Evolutionary conservation across 64 coral and sea anemone species (phyloP).

Genomic region (Montipora foliosa): DNA sequence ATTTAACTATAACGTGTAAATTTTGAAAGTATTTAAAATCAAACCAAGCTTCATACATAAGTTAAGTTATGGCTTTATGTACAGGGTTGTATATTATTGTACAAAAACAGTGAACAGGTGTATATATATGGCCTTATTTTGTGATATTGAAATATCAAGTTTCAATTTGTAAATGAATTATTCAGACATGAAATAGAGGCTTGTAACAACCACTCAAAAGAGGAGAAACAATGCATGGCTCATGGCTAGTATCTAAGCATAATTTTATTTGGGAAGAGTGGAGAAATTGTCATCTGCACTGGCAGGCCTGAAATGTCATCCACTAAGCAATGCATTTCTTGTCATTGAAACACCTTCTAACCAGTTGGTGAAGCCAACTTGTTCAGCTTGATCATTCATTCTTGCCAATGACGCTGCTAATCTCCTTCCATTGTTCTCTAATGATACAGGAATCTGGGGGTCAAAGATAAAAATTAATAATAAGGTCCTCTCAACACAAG

Average conservation of each 20-base stretch:
- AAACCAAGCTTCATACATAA: neutral
- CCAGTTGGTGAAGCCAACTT: slow-evolving; percentile 59
- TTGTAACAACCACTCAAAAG: neutral
- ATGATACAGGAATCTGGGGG: neutral
- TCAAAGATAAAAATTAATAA: neutral
- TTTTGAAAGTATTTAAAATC: no score
- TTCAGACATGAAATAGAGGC: neutral
- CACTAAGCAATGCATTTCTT: neutral
- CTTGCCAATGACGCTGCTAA: slow-evolving; percentile 21
- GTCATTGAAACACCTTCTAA: slow-evolving; percentile 22
- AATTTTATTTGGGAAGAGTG: neutral
- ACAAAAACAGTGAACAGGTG: neutral
- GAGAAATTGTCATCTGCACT: neutral
- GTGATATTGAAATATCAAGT: no score
- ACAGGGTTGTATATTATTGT: neutral
- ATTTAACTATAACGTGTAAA: no score
- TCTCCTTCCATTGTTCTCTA: neutral
- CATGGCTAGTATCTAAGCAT: no score
- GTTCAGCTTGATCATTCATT: slow-evolving; percentile 2
- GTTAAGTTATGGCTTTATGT: neutral
- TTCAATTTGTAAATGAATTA: no score
- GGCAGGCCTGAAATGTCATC: neutral
- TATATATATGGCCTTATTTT: no score
- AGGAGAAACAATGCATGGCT: neutral
- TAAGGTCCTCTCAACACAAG: neutral